Percentiles rank a stretch among this genome's conserved stretches.
Evolutionary conservation across 2,797 vertebrate genomes (phyloP).

Genomic region (Rhinichthys osculus): DNA sequence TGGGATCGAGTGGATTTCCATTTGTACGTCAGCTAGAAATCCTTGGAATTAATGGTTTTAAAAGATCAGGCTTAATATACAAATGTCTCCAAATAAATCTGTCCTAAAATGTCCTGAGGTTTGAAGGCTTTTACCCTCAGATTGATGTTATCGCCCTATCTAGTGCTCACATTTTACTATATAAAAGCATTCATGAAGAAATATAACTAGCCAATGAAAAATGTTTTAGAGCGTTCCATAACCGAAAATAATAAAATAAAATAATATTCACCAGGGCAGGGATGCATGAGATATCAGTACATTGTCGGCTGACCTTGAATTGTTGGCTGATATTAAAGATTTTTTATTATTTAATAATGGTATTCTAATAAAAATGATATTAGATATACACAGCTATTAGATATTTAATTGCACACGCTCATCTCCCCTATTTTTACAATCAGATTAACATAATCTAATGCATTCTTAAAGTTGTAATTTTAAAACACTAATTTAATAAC

Average conservation of each 20-base stretch:
- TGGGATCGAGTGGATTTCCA: constrained; percentile 1
- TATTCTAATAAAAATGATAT: no score
- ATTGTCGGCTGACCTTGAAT: no score
- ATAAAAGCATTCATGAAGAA: neutral
- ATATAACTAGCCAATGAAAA: neutral
- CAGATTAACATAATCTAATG: neutral
- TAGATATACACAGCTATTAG: no score
- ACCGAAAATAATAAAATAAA: neutral
- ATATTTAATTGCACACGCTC: neutral
- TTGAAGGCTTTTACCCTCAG: constrained; percentile 13
- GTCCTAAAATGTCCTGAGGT: constrained; percentile 5
- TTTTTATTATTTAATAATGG: no score
- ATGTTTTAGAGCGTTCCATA: constrained; percentile 1
- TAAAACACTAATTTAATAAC: neutral
- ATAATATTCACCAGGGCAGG: neutral
- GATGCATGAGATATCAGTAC: neutral
- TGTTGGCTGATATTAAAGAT: no score
- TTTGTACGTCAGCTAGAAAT: constrained; percentile 8
- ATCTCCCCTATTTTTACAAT: neutral
- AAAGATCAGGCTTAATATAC: constrained; percentile 25
- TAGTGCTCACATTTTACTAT: neutral
- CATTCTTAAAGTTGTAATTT: neutral
- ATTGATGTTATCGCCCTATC: neutral
- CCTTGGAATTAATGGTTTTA: constrained; percentile 18
- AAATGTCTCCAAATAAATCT: constrained; percentile 31